Percentiles rank a stretch among this genome's conserved stretches.
Evolutionary conservation across 1,140 invertebrate genomes (phyloP).

Genomic region (Zaprionus africanus): DNA sequence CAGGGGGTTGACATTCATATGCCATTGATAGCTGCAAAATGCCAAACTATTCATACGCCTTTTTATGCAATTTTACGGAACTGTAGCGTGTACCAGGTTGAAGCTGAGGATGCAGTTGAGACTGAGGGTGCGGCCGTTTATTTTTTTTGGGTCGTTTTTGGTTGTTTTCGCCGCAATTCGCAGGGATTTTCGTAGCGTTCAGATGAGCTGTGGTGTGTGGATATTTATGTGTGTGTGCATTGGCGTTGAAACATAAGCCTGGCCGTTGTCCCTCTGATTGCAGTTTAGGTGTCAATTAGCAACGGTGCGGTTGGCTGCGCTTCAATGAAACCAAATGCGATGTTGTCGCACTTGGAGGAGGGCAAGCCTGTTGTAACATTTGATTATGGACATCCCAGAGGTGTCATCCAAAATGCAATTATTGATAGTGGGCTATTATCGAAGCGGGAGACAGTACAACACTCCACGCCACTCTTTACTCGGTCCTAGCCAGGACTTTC

Average conservation of each 20-base stretch:
- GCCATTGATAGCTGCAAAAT: slow-evolving; percentile 63
- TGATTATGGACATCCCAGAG: slow-evolving; percentile 8
- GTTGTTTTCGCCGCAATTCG: slow-evolving; percentile 44
- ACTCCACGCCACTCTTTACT: background rate
- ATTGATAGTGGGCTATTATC: slow-evolving; percentile 10
- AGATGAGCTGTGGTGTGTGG: background rate
- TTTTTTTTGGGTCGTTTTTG: slow-evolving; percentile 56
- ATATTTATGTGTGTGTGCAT: slow-evolving; percentile 25
- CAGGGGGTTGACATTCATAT: slow-evolving; percentile 54
- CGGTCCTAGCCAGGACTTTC: background rate
- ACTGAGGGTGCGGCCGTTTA: slow-evolving; percentile 36
- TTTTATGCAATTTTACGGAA: slow-evolving; percentile 50
- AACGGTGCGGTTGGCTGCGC: slow-evolving; percentile 75
- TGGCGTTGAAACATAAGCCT: slow-evolving; percentile 62
- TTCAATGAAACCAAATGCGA: slow-evolving; percentile 56
- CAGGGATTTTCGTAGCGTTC: slow-evolving; percentile 42
- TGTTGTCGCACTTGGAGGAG: slow-evolving; percentile 42
- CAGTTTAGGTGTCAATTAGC: slow-evolving; percentile 80
- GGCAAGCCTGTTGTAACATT: slow-evolving; percentile 1
- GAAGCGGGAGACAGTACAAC: background rate
- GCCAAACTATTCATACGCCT: slow-evolving; percentile 65
- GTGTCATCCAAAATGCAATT: slow-evolving; percentile 11
- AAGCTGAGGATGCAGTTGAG: background rate
- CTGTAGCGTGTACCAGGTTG: background rate
- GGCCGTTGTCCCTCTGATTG: slow-evolving; percentile 69